These are phyloP conservation scores for Cephus sareptanus DNA, from an alignment of 2,888 invertebrate genomes.

Conservation along the genomic window DNA sequence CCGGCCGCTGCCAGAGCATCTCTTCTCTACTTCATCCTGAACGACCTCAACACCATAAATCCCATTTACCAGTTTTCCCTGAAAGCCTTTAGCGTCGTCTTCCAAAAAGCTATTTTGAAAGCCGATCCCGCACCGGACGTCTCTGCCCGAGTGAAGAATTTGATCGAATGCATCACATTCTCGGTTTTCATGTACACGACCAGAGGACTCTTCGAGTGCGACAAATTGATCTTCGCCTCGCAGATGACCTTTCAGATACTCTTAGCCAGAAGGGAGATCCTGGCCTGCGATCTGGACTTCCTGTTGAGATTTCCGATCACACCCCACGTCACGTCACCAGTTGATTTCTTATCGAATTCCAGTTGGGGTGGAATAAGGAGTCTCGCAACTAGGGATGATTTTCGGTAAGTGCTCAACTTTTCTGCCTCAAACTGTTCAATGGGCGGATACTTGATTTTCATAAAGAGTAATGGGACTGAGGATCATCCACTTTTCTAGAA, in stretches of 20 bases:
- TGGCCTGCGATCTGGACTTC: conserved; percentile 88
- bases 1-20: conserved; percentile 94
- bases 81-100: conserved; percentile 97
- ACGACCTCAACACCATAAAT: conserved; percentile 95
- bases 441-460: not conserved
- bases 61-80: conserved; percentile 97
- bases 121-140: conserved; percentile 88
- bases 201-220: conserved; percentile 93
- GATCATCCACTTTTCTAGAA: conserved; percentile 66
- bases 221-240: conserved; percentile 94
- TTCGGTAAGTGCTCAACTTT: conserved; percentile 66
- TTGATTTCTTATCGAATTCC: conserved; percentile 91
- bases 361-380: conserved; percentile 97
- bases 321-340: conserved; percentile 93
- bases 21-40: conserved; percentile 92
- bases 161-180: conserved; percentile 94
- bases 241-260: conserved; percentile 97
- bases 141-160: conserved; percentile 81
- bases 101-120: conserved; percentile 93
- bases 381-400: conserved; percentile 89
- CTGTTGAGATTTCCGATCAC: conserved; percentile 91
- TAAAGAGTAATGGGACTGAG: not conserved
- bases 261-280: conserved; percentile 87
- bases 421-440: conserved; percentile 1
- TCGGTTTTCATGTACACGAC: conserved; percentile 96